Evolutionary conservation across 2,888 invertebrate genomes (phyloP), one percentile per base, ranked within the genome.

Genomic region (Sphecodes monilicornis): DNA sequence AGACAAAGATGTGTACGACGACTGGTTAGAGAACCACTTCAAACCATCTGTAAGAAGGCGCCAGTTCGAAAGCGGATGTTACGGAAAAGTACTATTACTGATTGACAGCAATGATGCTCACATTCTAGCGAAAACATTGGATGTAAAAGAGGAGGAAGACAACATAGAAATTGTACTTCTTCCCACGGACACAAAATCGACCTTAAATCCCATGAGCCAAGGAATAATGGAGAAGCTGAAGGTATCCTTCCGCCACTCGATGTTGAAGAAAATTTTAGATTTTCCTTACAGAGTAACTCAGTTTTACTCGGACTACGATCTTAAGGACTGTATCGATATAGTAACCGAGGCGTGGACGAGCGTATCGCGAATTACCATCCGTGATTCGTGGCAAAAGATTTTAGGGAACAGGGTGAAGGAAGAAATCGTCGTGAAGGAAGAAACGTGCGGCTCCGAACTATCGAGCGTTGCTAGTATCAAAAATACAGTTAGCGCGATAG

Each of bases 1-100:
- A 50, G 71, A 71, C n/a, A 46, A 32, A 6, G 29, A 32, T 1
- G 46, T 71, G 46, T 50, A 46, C 50, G 71, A 29, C 11, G 71
- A 71, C 22, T 71, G 71, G 71, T 32, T 71, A 2, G 41, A 71
- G 26, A 71, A 71, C 6, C 71, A 71, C 41, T 71, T 71, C 50
- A 50, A 50, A 50, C 71, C 71, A 18, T 46, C 71, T 5, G 71
- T 71, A 36, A 71, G 32, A 13, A 46, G 32, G 13, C 50, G 32
- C 8, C 71, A 71, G 46, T 29, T 71, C 5, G 46, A 71, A 13
- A 50, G 11, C 32, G 46, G 46, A 32, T 22, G 22, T 18, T 5
- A 18, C 41, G 76, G 66, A 1, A 76, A 76, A 36, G 66, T 76
- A n/a, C 11, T 76, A 6, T 6, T 76, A 3, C 22, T 68, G 22